A percentile compares a stretch with the other conserved stretches of the same genome.
phyloP scores from a whole-genome alignment of 1,140 invertebrate genomes.

The Frieseomelitta varia region DNA sequence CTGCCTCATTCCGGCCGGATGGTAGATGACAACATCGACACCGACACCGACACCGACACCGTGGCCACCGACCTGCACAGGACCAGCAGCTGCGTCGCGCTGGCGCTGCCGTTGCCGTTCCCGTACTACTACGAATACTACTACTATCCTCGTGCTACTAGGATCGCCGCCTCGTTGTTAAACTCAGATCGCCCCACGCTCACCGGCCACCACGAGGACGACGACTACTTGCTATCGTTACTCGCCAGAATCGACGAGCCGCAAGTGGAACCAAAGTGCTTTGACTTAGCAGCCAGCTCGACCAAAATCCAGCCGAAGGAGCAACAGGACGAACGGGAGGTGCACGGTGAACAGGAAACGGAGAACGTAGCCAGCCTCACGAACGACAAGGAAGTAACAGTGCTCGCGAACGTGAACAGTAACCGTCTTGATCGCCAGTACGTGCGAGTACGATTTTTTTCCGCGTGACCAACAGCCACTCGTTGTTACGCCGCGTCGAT shows the following conservation, averaged over 20 bases:
- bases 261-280: neutral
- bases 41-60: constrained; percentile 36
- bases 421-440: constrained; percentile 28
- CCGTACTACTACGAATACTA: constrained; percentile 36
- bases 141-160: constrained; percentile 34
- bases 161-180: constrained; percentile 16
- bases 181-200: constrained; percentile 36
- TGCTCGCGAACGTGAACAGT: constrained; percentile 27
- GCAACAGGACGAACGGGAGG: constrained; percentile 34
- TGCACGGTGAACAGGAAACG: constrained; percentile 17
- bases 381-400: constrained; percentile 13
- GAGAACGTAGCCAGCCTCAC: neutral
- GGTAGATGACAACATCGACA: constrained; percentile 49
- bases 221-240: neutral
- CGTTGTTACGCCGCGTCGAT: constrained; percentile 42
- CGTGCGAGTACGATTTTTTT: constrained; percentile 56
- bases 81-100: constrained; percentile 49
- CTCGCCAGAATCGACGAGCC: constrained; percentile 2
- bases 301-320: constrained; percentile 12
- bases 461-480: constrained; percentile 73
- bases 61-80: constrained; percentile 40
- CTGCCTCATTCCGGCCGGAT: constrained; percentile 49
- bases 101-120: constrained; percentile 43
- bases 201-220: constrained; percentile 43
- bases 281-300: neutral